These are phyloP conservation scores for Mesaphorura yosii DNA, from an alignment of 1,140 invertebrate genomes.

Conservation along the genomic window DNA sequence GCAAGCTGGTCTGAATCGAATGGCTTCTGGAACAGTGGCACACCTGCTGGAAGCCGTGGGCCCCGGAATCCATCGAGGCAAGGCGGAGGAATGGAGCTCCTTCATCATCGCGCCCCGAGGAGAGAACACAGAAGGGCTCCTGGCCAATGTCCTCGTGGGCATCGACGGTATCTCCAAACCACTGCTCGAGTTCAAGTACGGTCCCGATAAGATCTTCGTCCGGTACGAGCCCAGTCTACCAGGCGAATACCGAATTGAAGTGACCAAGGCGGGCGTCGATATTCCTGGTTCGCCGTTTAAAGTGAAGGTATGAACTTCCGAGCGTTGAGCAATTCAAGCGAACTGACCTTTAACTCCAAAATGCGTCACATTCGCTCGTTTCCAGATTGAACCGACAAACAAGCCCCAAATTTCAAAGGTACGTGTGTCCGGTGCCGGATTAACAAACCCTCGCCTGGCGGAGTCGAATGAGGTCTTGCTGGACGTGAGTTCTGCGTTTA, in stretches of 20 bases:
- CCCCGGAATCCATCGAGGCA: too few species aligned
- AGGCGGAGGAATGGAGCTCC: too few species aligned
- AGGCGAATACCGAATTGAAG: slow-evolving; percentile 2
- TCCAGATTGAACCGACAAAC: not conserved
- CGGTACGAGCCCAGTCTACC: not conserved
- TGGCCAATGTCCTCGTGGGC: slow-evolving; percentile 1
- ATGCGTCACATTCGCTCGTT: too few species aligned
- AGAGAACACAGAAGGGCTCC: not conserved
- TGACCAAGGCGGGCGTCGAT: slow-evolving; percentile 4
- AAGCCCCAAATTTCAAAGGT: not conserved
- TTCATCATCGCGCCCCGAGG: not conserved
- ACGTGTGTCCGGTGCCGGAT: not conserved
- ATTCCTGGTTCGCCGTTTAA: slow-evolving; percentile 10
- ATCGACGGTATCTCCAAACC: slow-evolving; percentile 8
- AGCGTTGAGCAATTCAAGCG: too few species aligned
- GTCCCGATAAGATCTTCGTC: not conserved
- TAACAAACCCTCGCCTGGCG: not conserved
- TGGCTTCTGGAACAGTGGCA: too few species aligned
- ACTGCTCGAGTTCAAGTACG: slow-evolving; percentile 2
- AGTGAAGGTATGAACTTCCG: too few species aligned
- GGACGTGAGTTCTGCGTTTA: not conserved
- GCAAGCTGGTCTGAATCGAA: too few species aligned
- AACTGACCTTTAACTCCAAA: too few species aligned
- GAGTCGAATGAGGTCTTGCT: not conserved
- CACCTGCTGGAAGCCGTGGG: too few species aligned